Evolutionary conservation across 92 coral and sea anemone species (phyloP), one percentile per base, ranked within the genome.

Genomic region (Parazoanthus swiftii): DNA sequence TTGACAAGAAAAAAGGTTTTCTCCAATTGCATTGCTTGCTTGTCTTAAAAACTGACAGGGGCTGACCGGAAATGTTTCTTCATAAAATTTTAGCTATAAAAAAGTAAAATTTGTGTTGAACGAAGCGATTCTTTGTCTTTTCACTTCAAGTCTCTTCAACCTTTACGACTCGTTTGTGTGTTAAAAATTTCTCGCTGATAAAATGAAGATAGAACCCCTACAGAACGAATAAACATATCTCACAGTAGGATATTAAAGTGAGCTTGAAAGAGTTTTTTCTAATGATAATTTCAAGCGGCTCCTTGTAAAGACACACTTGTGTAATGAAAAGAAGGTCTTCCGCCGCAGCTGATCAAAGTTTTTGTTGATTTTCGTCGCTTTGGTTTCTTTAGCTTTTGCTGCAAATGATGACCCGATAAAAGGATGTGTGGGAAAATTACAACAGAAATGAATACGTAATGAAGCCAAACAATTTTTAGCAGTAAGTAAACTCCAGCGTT

Each of bases 281-380:
- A 84, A 44, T 71, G 87, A 48, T 72, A 71, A 26, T 84, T 29
- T 48, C 43, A 44, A 18, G 37, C 67, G 67, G 79, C 46, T 26
- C 68, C 39, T 13, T 26, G n/a, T 33, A 56, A 84, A 46, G 5
- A 48, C 37, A 33, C 46, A 15, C 48, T 84, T 84, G 39, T 42
- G 66, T 46, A 84, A 71, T 83, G 74, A 84, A 51, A 70, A 50
- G 44, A 23, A 18, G 33, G 9, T 84, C 67, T 71, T 84, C 67
- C 66, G 78, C 68, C 16, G 87, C 87, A 84, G 87, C 87, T 84
- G 68, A 46, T 29, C 54, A 26, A 70, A 13, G 46, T 70, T 84
- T 16, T 43, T 84, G 79, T 84, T 84, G 44, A 29, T 83, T 39
- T 81, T 58, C 13, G 3, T 81, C 8, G 29, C 29, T 35, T 38